phyloP scores from a whole-genome alignment of 2,888 invertebrate genomes.

The Flabesymbios commensalis region DNA sequence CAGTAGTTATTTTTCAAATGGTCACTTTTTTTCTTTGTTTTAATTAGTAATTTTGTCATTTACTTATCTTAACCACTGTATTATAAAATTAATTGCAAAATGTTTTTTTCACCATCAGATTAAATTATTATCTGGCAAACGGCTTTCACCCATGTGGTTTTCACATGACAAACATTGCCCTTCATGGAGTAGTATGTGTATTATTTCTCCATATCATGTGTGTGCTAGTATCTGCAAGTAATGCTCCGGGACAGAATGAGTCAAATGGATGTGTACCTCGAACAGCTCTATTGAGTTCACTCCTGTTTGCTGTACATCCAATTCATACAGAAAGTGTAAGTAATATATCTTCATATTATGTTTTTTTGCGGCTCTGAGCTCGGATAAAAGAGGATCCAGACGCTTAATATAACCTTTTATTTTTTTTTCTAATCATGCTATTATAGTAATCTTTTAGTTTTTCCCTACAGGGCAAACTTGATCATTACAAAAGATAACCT shows the following conservation, averaged over 20 bases:
- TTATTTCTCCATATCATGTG: conserved; percentile 65
- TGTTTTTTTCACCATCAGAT: conserved; percentile 48
- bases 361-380: too few relatives aligned
- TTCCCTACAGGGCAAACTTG: too few relatives aligned
- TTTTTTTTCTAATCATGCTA: too few relatives aligned
- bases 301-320: conserved; percentile 89
- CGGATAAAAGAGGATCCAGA: too few relatives aligned
- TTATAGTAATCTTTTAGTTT: too few relatives aligned
- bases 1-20: too few relatives aligned
- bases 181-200: conserved; percentile 71
- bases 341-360: too few relatives aligned
- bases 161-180: conserved; percentile 76
- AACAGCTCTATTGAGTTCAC: conserved; percentile 69
- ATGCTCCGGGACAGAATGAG: not conserved
- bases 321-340: conserved; percentile 86
- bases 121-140: conserved; percentile 68
- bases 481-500: too few relatives aligned
- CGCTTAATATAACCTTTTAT: too few relatives aligned
- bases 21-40: too few relatives aligned
- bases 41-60: not conserved
- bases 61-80: not conserved
- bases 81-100: not conserved
- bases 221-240: conserved; percentile 44
- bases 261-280: not conserved
- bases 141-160: conserved; percentile 67